Base-by-base conservation (phyloP, 2,888 invertebrate genomes). In the Seira sanloemensis region DNA sequence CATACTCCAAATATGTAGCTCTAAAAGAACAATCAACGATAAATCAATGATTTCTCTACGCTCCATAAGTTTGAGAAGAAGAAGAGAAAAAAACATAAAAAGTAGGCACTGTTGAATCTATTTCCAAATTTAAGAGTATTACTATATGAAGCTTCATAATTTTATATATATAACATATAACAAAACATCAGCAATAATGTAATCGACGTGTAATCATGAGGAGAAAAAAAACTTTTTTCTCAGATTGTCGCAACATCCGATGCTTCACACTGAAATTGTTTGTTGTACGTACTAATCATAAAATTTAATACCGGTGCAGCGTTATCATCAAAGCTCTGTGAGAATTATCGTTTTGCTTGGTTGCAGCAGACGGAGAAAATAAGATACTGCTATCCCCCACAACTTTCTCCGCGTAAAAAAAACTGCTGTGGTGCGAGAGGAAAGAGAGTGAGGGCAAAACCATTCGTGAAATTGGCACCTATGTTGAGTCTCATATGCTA, bases 401-500 rank as follows among this genome's bases (percentile, higher is more conserved):
- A n/a, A n/a, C n/a, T n/a, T n/a, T n/a, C n/a, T n/a, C n/a, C n/a
- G n/a, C n/a, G n/a, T n/a, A n/a, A n/a, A n/a, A n/a, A n/a, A n/a
- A n/a, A n/a, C n/a, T n/a, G n/a, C n/a, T n/a, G n/a, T n/a, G n/a
- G n/a, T 37, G 5, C 12, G 37, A 37, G 12, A 37, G 37, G 23
- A 26, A 18, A 71, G 71, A 71, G n/a, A n/a, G n/a, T n/a, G 37
- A 71, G 25, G 25, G 23, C 73, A 58, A 12, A 9, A 37, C 37
- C 62, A 65, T 75, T 58, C 26, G 27, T 75, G 75, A 50, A 75
- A 65, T 27, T 75, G 75, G 62, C 75, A 75, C 75, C 75, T 75
- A 9, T 23, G 21, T n/a, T n/a, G 75, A 75, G 65, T 19, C 75
- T 75, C 9, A 62, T 62, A 65, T 75, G 26, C 75, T 75, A 75